phyloP scores from a whole-genome alignment of 2,888 invertebrate genomes.

The Mimas tiliae region DNA sequence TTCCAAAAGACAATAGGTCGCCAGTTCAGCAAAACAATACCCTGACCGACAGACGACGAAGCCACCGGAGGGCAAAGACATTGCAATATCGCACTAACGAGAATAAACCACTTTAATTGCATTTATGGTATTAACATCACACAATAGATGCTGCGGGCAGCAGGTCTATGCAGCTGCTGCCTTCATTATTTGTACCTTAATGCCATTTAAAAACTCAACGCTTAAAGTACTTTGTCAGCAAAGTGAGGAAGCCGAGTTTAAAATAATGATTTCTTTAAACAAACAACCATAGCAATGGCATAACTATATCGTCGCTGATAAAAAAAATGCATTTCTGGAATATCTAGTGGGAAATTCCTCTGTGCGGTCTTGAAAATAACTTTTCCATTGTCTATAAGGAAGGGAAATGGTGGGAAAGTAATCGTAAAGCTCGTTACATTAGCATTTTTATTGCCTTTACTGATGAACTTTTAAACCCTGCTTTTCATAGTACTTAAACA shows the following conservation, averaged over 20 bases:
- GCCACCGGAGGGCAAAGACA: conserved; percentile 72
- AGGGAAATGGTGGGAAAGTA: conserved; percentile 53
- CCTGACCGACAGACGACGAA: conserved; percentile 39
- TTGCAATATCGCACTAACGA: conserved; percentile 75
- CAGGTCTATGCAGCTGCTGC: conserved; percentile 31
- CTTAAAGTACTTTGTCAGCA: background rate
- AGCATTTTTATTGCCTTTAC: conserved; percentile 46
- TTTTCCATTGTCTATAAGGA: conserved; percentile 41
- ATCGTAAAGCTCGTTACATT: conserved; percentile 43
- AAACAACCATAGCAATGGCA: background rate
- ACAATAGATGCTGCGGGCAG: conserved; percentile 62
- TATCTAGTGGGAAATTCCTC: conserved; percentile 44
- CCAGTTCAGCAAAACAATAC: conserved; percentile 57
- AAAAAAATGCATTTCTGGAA: conserved; percentile 26
- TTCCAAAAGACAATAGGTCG: conserved; percentile 52
- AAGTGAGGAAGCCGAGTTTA: background rate
- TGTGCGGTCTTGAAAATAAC: conserved; percentile 36
- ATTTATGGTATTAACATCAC: conserved; percentile 75
- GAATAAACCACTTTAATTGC: conserved; percentile 82
- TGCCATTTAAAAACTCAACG: background rate
- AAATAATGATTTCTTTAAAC: conserved; percentile 2
- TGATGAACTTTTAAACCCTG: conserved; percentile 2
- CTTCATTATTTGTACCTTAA: conserved; percentile 45
- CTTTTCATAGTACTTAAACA: too few relatives aligned
- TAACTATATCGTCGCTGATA: background rate